Base-by-base conservation (phyloP, 2,888 invertebrate species). In the Shargacucullia verbasci region DNA sequence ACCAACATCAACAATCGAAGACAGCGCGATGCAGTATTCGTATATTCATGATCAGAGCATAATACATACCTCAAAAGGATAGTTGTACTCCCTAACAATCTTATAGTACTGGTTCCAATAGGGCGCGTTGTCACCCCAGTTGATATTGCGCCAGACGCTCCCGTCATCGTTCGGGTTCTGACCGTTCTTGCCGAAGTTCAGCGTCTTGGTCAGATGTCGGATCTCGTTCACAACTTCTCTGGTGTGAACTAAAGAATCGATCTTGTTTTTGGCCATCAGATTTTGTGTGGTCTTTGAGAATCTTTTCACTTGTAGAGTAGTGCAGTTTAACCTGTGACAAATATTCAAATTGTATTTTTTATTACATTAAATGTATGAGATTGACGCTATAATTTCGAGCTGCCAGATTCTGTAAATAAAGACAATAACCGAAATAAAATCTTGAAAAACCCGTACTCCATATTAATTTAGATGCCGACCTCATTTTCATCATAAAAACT, bases 21-120 rank as follows among this genome's bases (percentile, higher is more conserved):
- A n/a, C n/a, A n/a, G n/a, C n/a, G n/a, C n/a, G n/a, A n/a, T n/a
- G n/a, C n/a, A n/a, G n/a, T n/a, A n/a, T n/a, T n/a, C n/a, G 20
- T 20, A 20, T 20, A 20, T 20, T 20, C 20, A 4, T 20, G 4
- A 20, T 20, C 20, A 20, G 2, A 29, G 14, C 29, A n/a, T 20
- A 27, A 11, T 25, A 64, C 64, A 80, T 69, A 94, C 94, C 87
- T 91, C 87, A 81, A 88, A 89, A 0, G 94, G 94, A 79, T 90
- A 91, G 8, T 73, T 85, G 52, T 86, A 92, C 50, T 93, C 90
- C 39, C 79, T 85, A 2, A 94, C 83, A 56, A 89, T 65, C 48
- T 82, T 87, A 57, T 92, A 94, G 61, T 91, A 94, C 68, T 93
- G 90, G 62, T 94, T 94, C 93, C 93, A 93, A 66, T 92, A 93